A percentile compares a stretch with the other conserved stretches of the same genome.
phyloP scores from a whole-genome alignment of 2,888 invertebrate species.

The Heteromurus nitidus region DNA sequence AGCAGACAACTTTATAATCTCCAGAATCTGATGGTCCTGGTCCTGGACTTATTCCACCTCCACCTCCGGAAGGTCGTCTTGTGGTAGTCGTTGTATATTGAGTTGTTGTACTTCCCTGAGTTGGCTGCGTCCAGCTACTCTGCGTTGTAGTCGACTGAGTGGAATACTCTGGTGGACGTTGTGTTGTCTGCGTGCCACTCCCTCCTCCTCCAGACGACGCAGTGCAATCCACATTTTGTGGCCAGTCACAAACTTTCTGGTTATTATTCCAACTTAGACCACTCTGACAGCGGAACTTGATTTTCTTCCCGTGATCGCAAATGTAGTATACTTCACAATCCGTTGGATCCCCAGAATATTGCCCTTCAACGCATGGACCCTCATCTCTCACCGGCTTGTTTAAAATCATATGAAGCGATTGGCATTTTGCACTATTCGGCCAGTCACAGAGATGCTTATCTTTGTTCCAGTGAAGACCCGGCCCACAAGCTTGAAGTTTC shows the following conservation, averaged over 20 bases:
- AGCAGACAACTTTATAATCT: constrained; percentile 82
- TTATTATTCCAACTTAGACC: constrained; percentile 83
- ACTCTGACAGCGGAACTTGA: constrained; percentile 83
- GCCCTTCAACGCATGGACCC: constrained; percentile 81
- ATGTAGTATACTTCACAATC: constrained; percentile 86
- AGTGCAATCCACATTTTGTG: constrained; percentile 80
- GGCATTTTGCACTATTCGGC: constrained; percentile 76
- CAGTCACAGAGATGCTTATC: constrained; percentile 85
- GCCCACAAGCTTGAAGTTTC: constrained; percentile 79
- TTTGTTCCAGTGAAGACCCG: constrained; percentile 85
- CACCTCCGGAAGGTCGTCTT: constrained; percentile 9
- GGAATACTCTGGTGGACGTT: constrained; percentile 74
- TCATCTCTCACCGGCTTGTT: constrained; percentile 66
- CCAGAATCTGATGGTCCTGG: constrained; percentile 45
- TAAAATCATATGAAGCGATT: constrained; percentile 16
- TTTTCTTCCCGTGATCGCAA: constrained; percentile 87
- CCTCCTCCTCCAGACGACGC: constrained; percentile 23
- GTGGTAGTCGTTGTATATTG: constrained; percentile 21
- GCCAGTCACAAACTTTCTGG: constrained; percentile 80
- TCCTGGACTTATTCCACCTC: too few relatives aligned
- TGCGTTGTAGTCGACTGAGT: constrained; percentile 76
- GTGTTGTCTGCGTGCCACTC: constrained; percentile 27
- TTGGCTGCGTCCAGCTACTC: constrained; percentile 71
- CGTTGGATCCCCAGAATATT: constrained; percentile 81
- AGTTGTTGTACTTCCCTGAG: constrained; percentile 1